Base-by-base conservation (phyloP, 2,113 vertebrate species). In the Seriola dumerili region DNA sequence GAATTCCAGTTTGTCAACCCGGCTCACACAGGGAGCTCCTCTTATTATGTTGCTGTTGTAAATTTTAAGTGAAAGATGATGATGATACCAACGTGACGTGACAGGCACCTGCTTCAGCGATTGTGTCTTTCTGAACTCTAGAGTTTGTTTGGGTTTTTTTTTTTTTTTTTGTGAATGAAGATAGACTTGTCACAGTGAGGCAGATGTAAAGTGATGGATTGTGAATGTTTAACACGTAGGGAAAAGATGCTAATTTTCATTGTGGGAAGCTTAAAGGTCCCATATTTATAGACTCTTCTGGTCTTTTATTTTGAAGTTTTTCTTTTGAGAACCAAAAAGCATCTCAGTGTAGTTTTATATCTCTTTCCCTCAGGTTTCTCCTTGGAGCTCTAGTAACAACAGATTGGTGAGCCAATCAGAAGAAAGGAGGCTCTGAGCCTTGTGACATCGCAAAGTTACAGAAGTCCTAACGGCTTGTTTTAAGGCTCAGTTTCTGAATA, bases 1-100 rank as follows among this genome's bases (percentile, higher is more conserved):
- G n/a, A 50, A 80, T 72, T 83, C 23, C 36, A 68, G 29, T 84
- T 81, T 70, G 29, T 40, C 69, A 74, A 7, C 7, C 42, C 64
- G 9, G 68, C 68, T 61, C 29, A 61, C 57, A 5, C 29, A 19
- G 9, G 6, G 9, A 36, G 38, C 59, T 54, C 19, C 23, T 38
- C 65, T 32, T 23, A 29, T 78, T 68, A 63, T 79, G 29, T 5
- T 46, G 76, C 79, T 40, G 63, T 42, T 12, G 23, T 44, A 55
- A 17, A 62, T 72, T 74, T 62, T 13, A 16, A 66, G 42, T 48
- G 34, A 85, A 69, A 67, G 54, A 71, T 57, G 16, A 44, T 21
- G 52, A 50, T n/a, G 48, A 63, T 34, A 23, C 38, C 23, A n/a
- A 62, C 46, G 5, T 59, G 40, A 85, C 58, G 3, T 65, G 76